Evolutionary conservation across 2,797 vertebrate genomes (phyloP), one percentile per base, ranked within the genome.

Genomic region (Carduelis carduelis): DNA sequence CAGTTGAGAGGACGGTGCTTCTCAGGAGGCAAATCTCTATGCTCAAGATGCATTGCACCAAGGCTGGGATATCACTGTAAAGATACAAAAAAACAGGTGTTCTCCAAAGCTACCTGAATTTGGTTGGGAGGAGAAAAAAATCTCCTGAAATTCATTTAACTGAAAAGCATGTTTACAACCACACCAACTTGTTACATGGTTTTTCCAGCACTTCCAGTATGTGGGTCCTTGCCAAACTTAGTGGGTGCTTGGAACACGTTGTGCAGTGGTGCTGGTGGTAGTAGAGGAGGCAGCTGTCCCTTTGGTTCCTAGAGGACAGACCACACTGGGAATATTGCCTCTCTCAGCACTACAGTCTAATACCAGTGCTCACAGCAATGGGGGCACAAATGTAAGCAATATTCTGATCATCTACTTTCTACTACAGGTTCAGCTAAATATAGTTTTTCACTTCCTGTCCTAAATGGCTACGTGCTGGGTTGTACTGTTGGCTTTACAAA

Each of bases 371-470:
- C 21, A 50, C 30, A 44, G 75, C 16, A 90, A 63, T 5, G 10
- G 46, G 56, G 46, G 3, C 71, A 69, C 1, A 3, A 80, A 68
- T 5, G 2, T 39, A 23, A 64, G 49, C 53, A 50, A 10, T 63
- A 20, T 57, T 87, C 92, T 87, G 30, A 60, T 91, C 19, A 10
- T 60, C 37, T 77, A 32, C 30, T 47, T 63, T 65, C 89, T 77
- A 47, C 68, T 87, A 37, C 55, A 47, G n/a, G 65, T 94, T 87
- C 65, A 91, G 65, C 61, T 94, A 89, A 95, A 93, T 63, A 78
- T 15, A 75, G 79, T 16, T 89, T 68, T 83, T 70, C 35, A 47
- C 43, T 93, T 96, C 92, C 95, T 96, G 91, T 61, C 79, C 92
- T 81, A 72, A 83, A 69, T 78, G 87, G 53, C 26, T 61, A 3